Percentiles rank a stretch among this genome's conserved stretches.
phyloP scores from a whole-genome alignment of 2,888 invertebrate genomes.

The Podotricha telesiphe region DNA sequence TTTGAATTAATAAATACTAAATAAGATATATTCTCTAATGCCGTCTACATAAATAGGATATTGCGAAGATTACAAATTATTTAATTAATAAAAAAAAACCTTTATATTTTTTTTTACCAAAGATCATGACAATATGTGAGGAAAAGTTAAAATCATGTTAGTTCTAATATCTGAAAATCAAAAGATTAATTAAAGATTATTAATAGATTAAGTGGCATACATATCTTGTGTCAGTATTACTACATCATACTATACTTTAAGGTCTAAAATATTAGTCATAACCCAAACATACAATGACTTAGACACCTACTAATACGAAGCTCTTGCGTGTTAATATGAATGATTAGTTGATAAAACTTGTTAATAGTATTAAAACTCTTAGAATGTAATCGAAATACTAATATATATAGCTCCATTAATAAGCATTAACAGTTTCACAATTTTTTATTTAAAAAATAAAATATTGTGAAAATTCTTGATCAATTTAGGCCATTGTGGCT shows the following conservation, averaged over 20 bases:
- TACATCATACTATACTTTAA: neutral
- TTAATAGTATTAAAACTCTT: constrained; percentile 5
- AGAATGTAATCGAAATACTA: neutral
- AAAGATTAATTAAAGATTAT: neutral
- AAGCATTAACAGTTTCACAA: neutral
- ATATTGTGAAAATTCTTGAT: too few species aligned
- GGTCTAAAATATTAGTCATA: neutral
- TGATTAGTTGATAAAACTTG: constrained; percentile 19
- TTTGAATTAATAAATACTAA: too few species aligned
- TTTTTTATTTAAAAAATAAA: too few species aligned
- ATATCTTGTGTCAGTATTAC: neutral
- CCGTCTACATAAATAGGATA: too few species aligned
- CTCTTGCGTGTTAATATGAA: neutral
- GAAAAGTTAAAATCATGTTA: too few species aligned
- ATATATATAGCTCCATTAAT: neutral
- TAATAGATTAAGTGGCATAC: too few species aligned
- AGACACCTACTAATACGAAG: neutral
- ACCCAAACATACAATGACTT: neutral
- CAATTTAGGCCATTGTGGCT: too few species aligned
- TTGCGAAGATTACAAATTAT: too few species aligned
- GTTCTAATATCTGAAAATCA: neutral
- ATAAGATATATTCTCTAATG: too few species aligned
- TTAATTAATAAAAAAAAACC: too few species aligned
- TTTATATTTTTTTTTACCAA: too few species aligned
- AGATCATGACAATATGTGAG: too few species aligned